Evolutionary conservation across 2,113 vertebrate genomes (phyloP).

Genomic region (Megalops atlanticus): DNA sequence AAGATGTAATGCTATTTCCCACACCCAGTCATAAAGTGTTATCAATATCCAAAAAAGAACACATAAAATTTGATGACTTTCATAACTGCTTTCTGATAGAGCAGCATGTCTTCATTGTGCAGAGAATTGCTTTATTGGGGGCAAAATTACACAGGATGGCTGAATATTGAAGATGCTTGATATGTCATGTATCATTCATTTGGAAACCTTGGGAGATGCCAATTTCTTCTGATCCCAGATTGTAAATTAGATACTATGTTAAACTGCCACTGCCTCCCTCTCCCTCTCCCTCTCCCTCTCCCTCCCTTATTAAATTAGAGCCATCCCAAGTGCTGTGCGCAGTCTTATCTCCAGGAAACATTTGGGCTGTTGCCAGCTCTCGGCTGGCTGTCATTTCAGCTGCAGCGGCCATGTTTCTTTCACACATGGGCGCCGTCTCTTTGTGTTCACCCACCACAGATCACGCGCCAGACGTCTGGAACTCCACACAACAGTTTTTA

Average conservation of each 20-base stretch:
- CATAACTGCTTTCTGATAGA: neutral
- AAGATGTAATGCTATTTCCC: neutral
- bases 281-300: neutral
- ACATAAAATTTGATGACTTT: neutral
- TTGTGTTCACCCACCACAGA: neutral
- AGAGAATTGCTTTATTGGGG: neutral
- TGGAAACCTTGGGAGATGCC: neutral
- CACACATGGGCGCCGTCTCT: neutral
- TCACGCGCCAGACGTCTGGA: neutral
- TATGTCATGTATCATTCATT: neutral
- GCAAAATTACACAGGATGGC: neutral
- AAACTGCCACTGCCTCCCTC: too few relatives aligned
- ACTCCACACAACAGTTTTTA: neutral
- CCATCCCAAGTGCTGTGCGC: neutral
- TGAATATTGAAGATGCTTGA: neutral
- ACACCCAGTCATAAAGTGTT: neutral
- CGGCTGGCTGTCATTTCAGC: neutral
- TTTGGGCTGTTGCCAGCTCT: neutral
- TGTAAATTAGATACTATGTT: constrained; percentile 1
- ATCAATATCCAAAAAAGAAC: neutral
- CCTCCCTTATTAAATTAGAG: constrained; percentile 4
- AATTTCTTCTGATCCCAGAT: neutral
- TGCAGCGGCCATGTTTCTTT: neutral
- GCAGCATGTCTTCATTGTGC: neutral
- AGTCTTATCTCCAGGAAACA: constrained; percentile 4